A percentile compares a stretch with the other conserved stretches of the same genome.
Conservation (phyloP, 2,888 invertebrate genomes). For the Dilophus febrilis region DNA sequence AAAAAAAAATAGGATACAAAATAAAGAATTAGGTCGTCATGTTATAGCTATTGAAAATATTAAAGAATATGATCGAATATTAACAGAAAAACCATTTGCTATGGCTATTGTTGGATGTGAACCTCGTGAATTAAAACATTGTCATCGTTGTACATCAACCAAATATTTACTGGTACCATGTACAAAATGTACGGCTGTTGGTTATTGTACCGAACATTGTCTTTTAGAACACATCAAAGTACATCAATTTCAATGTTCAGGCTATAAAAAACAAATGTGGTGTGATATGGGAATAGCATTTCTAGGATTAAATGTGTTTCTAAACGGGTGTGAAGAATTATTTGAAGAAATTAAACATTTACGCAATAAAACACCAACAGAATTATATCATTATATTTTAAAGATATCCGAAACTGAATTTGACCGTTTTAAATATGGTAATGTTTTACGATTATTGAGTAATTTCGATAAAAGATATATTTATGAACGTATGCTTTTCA, state of each 20-base stretch:
- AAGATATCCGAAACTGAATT: constrained; percentile 18
- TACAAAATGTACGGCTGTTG: constrained; percentile 40
- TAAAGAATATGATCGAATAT: constrained; percentile 50
- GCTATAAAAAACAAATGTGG: constrained; percentile 42
- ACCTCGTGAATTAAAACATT: constrained; percentile 31
- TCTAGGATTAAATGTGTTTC: constrained; percentile 51
- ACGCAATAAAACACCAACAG: background rate
- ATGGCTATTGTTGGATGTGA: constrained; percentile 27
- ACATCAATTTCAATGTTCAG: constrained; percentile 59
- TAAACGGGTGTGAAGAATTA: constrained; percentile 30
- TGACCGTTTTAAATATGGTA: constrained; percentile 35
- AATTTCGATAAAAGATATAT: constrained; percentile 50
- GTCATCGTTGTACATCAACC: constrained; percentile 54
- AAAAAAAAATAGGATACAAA: background rate
- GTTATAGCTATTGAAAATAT: constrained; percentile 42
- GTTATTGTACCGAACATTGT: constrained; percentile 53
- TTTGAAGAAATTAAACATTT: background rate
- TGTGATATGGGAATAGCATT: constrained; percentile 61
- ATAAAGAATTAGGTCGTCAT: constrained; percentile 36
- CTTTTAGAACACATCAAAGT: constrained; percentile 34
- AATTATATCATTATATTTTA: constrained; percentile 3
- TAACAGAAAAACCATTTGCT: constrained; percentile 65
- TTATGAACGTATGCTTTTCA: too few relatives aligned
- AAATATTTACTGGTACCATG: constrained; percentile 52
- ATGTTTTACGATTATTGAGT: constrained; percentile 52